Conservation (phyloP, 2,888 invertebrate genomes). For the Anarsia innoxiella region DNA sequence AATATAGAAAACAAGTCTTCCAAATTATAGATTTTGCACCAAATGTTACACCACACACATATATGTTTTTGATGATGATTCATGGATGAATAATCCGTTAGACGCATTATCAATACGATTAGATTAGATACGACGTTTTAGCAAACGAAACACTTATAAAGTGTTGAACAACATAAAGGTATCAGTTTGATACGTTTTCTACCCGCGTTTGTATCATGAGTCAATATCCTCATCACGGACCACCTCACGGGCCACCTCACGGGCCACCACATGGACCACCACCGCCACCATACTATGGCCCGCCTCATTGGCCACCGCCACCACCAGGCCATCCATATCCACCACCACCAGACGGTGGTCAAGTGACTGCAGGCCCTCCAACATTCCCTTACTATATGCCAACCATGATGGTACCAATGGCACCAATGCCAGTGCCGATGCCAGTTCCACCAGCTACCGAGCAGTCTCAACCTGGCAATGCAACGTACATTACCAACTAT, state of each 20-base stretch:
- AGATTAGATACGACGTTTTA: too few species aligned
- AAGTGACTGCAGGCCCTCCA: conserved; percentile 22
- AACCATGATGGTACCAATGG: conserved; percentile 48
- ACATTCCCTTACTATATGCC: conserved; percentile 52
- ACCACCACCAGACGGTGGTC: conserved; percentile 30
- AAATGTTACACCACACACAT: neutral
- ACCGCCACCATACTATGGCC: conserved; percentile 37
- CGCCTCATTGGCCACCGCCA: conserved; percentile 20
- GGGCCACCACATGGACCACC: conserved; percentile 31
- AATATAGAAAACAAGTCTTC: too few species aligned
- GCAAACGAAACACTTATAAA: too few species aligned
- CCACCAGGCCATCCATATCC: conserved; percentile 18
- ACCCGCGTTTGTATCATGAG: too few species aligned
- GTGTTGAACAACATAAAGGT: too few species aligned
- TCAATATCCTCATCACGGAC: conserved; percentile 35
- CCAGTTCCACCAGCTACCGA: conserved; percentile 17
- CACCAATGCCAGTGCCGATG: conserved; percentile 26
- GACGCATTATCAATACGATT: neutral
- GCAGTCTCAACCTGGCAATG: conserved; percentile 28
- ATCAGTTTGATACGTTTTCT: too few species aligned
- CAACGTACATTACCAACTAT: conserved; percentile 63
- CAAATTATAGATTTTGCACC: too few species aligned
- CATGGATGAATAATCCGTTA: neutral
- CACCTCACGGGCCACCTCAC: conserved; percentile 5
- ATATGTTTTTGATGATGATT: neutral